phyloP scores from a whole-genome alignment of 1,140 invertebrate species.

The Drosophila rufa region DNA sequence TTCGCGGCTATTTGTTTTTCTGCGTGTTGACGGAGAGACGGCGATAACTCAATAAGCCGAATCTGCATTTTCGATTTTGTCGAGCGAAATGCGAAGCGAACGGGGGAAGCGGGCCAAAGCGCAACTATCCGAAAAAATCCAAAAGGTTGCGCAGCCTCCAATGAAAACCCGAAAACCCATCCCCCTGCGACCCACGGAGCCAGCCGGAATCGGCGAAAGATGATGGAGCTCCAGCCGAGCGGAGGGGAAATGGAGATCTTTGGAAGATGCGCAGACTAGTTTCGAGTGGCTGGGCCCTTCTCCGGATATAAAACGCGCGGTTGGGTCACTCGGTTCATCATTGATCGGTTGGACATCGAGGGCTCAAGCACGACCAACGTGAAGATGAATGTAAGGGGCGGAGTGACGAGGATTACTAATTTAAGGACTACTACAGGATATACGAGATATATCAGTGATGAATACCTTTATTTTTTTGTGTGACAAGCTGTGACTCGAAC shows the following conservation, averaged over 20 bases:
- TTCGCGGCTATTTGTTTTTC: constrained; percentile 21
- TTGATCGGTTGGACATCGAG: constrained; percentile 82
- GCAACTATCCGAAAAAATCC: background rate
- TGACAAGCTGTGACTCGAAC: constrained; percentile 6
- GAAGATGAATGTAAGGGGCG: constrained; percentile 79
- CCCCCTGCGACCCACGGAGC: constrained; percentile 2
- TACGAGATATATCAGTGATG: constrained; percentile 4
- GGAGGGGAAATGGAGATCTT: constrained; percentile 7
- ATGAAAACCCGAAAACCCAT: background rate
- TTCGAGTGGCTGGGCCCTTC: constrained; percentile 12
- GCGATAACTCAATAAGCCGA: constrained; percentile 38
- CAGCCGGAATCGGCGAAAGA: constrained; percentile 28
- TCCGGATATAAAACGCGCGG: constrained; percentile 76
- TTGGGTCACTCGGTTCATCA: constrained; percentile 73
- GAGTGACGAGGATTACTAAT: constrained; percentile 6
- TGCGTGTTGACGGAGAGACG: constrained; percentile 6
- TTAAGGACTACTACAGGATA: constrained; percentile 32
- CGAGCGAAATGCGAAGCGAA: constrained; percentile 15
- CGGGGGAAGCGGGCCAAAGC: too few species aligned
- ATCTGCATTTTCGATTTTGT: constrained; percentile 36
- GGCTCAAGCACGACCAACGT: constrained; percentile 82
- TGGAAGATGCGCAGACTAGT: constrained; percentile 62
- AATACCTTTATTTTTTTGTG: constrained; percentile 18
- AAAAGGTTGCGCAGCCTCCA: constrained; percentile 35
- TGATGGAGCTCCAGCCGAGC: constrained; percentile 5